Percentiles rank a stretch among this genome's conserved stretches.
These are phyloP conservation scores for Bilobella aurantiaca DNA, from an alignment of 1,140 invertebrate genomes.

Conservation along the genomic window DNA sequence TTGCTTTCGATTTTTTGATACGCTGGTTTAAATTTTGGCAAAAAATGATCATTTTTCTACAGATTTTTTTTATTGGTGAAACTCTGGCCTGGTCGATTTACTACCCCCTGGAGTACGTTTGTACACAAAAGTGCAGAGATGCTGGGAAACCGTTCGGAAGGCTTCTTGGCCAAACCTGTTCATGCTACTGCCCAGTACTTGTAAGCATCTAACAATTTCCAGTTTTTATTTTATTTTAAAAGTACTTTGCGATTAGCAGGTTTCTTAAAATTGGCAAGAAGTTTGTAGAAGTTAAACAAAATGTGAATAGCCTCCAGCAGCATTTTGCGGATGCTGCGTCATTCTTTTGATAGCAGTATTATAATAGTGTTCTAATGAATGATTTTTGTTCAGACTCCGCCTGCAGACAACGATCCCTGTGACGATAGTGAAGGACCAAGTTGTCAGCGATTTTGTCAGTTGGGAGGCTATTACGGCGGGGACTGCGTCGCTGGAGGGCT, in stretches of 20 bases:
- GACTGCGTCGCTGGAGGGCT: not conserved
- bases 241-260: too few relatives aligned
- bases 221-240: too few relatives aligned
- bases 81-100: not conserved
- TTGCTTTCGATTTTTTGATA: not conserved
- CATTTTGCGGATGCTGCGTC: too few relatives aligned
- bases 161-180: not conserved
- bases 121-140: not conserved
- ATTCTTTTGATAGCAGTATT: too few relatives aligned
- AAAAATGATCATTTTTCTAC: not conserved
- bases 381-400: not conserved
- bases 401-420: not conserved
- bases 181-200: not conserved
- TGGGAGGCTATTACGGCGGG: not conserved
- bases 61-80: not conserved
- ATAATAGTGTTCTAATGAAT: not conserved
- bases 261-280: too few relatives aligned
- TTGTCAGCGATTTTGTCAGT: not conserved
- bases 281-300: too few relatives aligned
- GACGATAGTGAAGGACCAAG: not conserved
- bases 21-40: not conserved
- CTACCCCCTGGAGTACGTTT: not conserved
- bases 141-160: conserved; percentile 6
- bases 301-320: too few relatives aligned
- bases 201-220: not conserved